Evolutionary conservation across 92 coral and sea anemone genomes (phyloP).

Genomic region (Bergia sp.): DNA sequence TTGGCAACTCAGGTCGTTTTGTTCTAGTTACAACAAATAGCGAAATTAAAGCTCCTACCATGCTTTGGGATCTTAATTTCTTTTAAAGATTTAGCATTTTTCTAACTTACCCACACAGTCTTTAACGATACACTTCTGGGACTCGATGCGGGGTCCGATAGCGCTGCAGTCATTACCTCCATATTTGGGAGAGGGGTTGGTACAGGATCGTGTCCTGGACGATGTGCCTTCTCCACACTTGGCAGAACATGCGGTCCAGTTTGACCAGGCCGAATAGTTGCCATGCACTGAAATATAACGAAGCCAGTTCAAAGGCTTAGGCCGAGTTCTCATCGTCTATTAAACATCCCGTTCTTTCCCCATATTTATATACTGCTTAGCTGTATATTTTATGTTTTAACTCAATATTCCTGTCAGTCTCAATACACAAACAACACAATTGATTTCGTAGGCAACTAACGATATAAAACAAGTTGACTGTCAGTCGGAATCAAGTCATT

Average conservation of each 20-base stretch:
- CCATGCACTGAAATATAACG: conserved; percentile 68
- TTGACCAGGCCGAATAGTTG: conserved; percentile 90
- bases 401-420: too few relatives aligned
- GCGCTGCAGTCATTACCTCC: conserved; percentile 89
- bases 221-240: conserved; percentile 96
- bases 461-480: too few relatives aligned
- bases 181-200: conserved; percentile 83
- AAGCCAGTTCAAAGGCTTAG: neutral
- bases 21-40: too few relatives aligned
- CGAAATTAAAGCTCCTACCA: too few relatives aligned
- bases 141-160: conserved; percentile 76
- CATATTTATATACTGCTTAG: too few relatives aligned
- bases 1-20: too few relatives aligned
- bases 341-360: too few relatives aligned
- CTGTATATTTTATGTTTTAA: too few relatives aligned
- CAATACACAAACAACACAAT: too few relatives aligned
- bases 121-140: conserved; percentile 71
- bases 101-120: conserved; percentile 84
- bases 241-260: conserved; percentile 90
- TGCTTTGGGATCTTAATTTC: neutral
- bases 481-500: too few relatives aligned
- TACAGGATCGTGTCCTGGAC: conserved; percentile 78
- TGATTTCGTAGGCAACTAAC: too few relatives aligned
- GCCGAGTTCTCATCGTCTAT: neutral
- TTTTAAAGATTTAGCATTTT: neutral